These are phyloP conservation scores for Empidonax alnorum DNA, from an alignment of 2,113 vertebrate genomes.

Conservation along the genomic window DNA sequence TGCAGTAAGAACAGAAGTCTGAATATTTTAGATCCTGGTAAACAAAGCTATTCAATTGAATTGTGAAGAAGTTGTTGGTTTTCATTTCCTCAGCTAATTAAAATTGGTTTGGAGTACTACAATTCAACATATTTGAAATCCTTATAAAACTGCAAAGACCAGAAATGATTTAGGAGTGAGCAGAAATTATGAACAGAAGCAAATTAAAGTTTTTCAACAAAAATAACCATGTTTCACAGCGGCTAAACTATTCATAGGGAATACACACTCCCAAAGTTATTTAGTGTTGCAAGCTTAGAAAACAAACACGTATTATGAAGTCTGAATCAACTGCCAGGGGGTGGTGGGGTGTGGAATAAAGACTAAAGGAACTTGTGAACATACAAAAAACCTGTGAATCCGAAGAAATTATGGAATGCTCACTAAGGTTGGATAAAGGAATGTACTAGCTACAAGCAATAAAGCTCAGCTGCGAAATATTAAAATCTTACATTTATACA, in stretches of 20 bases:
- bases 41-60: neutral
- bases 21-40: neutral
- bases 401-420: neutral
- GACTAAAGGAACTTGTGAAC: neutral
- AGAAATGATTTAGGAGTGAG: neutral
- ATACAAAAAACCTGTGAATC: neutral
- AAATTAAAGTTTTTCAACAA: neutral
- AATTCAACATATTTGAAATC: neutral
- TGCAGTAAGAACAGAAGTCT: neutral
- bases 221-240: neutral
- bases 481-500: neutral
- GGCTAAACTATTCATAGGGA: neutral
- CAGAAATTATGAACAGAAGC: neutral
- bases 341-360: neutral
- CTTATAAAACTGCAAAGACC: neutral
- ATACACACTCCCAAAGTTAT: neutral
- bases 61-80: neutral
- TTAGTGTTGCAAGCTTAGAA: neutral
- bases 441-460: neutral
- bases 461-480: neutral
- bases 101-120: neutral
- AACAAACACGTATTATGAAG: neutral
- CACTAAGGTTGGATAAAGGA: neutral
- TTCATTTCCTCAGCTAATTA: constrained; percentile 34
- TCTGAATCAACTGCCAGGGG: neutral